phyloP scores from a whole-genome alignment of 2,797 vertebrate species.

The Smutsia temminckii region DNA sequence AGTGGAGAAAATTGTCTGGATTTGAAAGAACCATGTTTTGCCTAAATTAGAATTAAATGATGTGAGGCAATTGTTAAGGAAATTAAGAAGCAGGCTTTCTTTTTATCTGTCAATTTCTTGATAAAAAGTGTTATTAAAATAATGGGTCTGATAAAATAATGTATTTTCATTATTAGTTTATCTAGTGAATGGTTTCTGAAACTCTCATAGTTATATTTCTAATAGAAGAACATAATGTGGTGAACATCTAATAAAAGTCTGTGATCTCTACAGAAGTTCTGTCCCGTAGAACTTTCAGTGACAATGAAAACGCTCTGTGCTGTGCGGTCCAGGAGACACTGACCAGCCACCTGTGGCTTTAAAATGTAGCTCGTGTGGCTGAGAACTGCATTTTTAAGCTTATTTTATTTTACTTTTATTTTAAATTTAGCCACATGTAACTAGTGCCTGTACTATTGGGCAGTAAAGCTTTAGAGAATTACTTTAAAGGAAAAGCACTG shows the following conservation, averaged over 20 bases:
- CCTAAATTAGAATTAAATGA: conserved; percentile 11
- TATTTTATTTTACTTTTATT: background rate
- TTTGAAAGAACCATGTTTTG: conserved; percentile 17
- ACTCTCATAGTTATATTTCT: background rate
- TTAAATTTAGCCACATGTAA: background rate
- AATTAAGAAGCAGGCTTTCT: background rate
- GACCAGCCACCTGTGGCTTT: background rate
- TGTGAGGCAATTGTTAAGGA: background rate
- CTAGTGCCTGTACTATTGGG: rapidly evolving
- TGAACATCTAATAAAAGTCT: background rate
- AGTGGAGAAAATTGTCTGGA: background rate
- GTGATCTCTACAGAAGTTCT: too few species aligned
- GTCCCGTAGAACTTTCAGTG: background rate
- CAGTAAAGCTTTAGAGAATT: background rate
- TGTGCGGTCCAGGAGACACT: too few species aligned
- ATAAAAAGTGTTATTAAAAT: background rate
- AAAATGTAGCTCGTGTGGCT: background rate
- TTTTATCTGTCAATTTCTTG: background rate
- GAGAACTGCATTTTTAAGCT: background rate
- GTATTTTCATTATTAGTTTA: background rate
- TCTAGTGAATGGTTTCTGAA: background rate
- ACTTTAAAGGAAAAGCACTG: background rate
- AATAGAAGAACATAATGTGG: background rate
- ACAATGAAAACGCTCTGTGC: background rate
- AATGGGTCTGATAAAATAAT: background rate